Percentiles rank a stretch among this genome's conserved stretches.
Evolutionary conservation across 2,113 vertebrate species (phyloP).

Genomic region (Ardeotis arabs): DNA sequence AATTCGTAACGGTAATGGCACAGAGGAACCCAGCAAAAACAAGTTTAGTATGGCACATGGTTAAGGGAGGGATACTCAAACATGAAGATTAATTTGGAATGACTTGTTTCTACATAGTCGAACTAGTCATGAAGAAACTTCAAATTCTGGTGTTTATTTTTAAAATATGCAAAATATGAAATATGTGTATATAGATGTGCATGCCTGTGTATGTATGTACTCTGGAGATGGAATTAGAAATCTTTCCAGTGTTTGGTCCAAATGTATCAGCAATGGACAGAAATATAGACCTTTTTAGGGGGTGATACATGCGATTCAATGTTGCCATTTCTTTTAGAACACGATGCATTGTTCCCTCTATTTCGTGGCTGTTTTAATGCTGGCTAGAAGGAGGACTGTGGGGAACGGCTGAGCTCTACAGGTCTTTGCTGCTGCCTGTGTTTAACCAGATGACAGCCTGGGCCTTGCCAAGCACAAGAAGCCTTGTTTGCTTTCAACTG

Average conservation of each 20-base stretch:
- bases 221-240: background rate
- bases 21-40: background rate
- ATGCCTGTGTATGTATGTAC: background rate
- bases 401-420: background rate
- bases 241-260: background rate
- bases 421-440: background rate
- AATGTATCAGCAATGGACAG: background rate
- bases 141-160: background rate
- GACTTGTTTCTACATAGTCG: background rate
- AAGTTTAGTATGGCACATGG: background rate
- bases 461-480: background rate
- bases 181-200: background rate
- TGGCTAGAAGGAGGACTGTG: background rate
- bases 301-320: background rate
- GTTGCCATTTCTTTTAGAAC: background rate
- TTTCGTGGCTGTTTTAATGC: background rate
- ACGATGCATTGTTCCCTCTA: background rate
- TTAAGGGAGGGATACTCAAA: background rate
- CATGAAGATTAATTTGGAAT: background rate
- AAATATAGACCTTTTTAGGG: background rate
- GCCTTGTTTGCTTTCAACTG: background rate
- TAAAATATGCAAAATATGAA: background rate
- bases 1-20: background rate
- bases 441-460: background rate
- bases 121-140: background rate